Percentiles rank a stretch among this genome's conserved stretches.
Conservation (phyloP, 2,888 invertebrate species). For the Chalcis sispes region DNA sequence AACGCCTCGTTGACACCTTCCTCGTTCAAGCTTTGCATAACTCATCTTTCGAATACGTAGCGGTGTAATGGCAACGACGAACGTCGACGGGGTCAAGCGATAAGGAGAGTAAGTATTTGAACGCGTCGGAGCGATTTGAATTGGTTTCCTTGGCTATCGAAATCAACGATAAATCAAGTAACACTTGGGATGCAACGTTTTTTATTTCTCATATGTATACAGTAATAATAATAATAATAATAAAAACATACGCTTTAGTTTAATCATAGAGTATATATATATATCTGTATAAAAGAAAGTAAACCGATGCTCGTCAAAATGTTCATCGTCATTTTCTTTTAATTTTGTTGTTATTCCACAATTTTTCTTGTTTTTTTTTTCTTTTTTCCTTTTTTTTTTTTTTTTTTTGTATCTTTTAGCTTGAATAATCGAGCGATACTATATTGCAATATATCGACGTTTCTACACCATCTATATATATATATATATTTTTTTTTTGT, state of each 20-base stretch:
- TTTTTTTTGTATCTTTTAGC: slow-evolving; percentile 11
- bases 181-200: slow-evolving; percentile 46
- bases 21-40: slow-evolving; percentile 30
- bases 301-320: slow-evolving; percentile 36
- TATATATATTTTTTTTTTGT: slow-evolving; percentile 3
- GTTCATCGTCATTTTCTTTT: too few species aligned
- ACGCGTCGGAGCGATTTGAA: background rate
- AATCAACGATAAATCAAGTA: slow-evolving; percentile 47
- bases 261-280: slow-evolving; percentile 32
- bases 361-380: slow-evolving; percentile 1
- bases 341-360: too few species aligned
- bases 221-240: slow-evolving; percentile 26
- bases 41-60: slow-evolving; percentile 3
- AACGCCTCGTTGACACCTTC: background rate
- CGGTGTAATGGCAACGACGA: background rate
- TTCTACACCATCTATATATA: background rate
- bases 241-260: slow-evolving; percentile 30
- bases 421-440: too few species aligned
- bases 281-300: slow-evolving; percentile 48
- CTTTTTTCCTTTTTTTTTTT: background rate
- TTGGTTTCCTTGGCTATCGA: slow-evolving; percentile 2
- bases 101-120: slow-evolving; percentile 9
- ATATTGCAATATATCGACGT: slow-evolving; percentile 26
- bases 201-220: slow-evolving; percentile 51
- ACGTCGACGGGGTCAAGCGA: background rate